Evolutionary conservation across 92 coral and sea anemone genomes (phyloP).

Genomic region (Epizoanthus ramosus): DNA sequence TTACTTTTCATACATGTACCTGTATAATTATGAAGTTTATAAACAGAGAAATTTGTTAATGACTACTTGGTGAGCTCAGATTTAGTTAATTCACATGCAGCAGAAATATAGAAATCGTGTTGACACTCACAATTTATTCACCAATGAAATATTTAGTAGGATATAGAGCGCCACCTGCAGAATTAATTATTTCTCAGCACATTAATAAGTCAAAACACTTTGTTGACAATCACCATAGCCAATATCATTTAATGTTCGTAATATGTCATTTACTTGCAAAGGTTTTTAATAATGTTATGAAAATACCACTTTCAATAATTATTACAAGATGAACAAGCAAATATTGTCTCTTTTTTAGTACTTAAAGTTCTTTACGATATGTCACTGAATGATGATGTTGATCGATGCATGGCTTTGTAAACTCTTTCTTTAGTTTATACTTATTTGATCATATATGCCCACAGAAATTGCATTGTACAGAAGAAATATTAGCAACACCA

Average conservation of each 20-base stretch:
- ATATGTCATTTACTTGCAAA: neutral
- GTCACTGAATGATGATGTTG: too few species aligned
- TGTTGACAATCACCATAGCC: slow-evolving; percentile 11
- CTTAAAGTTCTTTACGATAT: too few species aligned
- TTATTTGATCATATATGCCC: too few species aligned
- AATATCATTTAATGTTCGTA: neutral
- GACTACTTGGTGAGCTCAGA: neutral
- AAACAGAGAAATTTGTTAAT: too few species aligned
- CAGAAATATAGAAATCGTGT: neutral
- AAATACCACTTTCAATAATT: neutral
- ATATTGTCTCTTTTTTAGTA: too few species aligned
- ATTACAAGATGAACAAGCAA: neutral
- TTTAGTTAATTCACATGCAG: neutral
- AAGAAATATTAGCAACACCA: too few species aligned
- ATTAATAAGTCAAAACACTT: neutral
- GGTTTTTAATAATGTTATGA: neutral
- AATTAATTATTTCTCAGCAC: neutral
- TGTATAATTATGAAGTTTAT: too few species aligned
- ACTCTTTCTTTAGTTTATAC: too few species aligned
- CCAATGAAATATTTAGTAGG: neutral
- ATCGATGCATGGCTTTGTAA: too few species aligned
- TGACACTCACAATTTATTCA: neutral
- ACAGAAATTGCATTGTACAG: too few species aligned
- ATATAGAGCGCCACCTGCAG: slow-evolving; percentile 9
- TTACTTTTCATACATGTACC: too few species aligned